These are phyloP conservation scores for Marmota monax DNA, from an alignment of 2,113 vertebrate genomes.

Conservation along the genomic window DNA sequence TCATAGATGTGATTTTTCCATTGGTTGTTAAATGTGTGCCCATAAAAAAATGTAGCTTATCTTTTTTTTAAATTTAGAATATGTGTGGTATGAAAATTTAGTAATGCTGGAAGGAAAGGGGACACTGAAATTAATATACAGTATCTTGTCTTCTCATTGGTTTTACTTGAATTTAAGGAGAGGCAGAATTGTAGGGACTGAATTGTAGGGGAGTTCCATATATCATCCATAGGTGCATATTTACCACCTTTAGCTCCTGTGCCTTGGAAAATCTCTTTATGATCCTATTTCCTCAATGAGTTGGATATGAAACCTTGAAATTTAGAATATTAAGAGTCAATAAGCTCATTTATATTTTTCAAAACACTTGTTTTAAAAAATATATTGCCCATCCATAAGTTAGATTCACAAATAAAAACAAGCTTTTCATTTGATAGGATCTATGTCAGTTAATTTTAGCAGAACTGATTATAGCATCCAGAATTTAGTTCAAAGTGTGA, in stretches of 20 bases:
- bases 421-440: background rate
- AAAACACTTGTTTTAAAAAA: background rate
- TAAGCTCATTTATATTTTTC: background rate
- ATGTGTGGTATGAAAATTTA: background rate
- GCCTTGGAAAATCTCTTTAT: background rate
- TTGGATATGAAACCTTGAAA: background rate
- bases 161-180: background rate
- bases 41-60: background rate
- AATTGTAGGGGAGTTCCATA: background rate
- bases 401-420: background rate
- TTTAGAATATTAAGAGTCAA: background rate
- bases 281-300: background rate
- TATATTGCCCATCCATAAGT: background rate
- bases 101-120: background rate
- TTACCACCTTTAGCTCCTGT: background rate
- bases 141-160: background rate
- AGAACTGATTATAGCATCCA: background rate
- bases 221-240: background rate
- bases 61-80: background rate
- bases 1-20: background rate
- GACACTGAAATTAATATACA: background rate
- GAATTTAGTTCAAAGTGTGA: background rate
- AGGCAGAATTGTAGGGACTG: background rate
- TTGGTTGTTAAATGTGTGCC: constrained; percentile 7
- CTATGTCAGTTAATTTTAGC: background rate